phyloP scores from a whole-genome alignment of 2,113 vertebrate species.

The Stegostoma tigrinum region DNA sequence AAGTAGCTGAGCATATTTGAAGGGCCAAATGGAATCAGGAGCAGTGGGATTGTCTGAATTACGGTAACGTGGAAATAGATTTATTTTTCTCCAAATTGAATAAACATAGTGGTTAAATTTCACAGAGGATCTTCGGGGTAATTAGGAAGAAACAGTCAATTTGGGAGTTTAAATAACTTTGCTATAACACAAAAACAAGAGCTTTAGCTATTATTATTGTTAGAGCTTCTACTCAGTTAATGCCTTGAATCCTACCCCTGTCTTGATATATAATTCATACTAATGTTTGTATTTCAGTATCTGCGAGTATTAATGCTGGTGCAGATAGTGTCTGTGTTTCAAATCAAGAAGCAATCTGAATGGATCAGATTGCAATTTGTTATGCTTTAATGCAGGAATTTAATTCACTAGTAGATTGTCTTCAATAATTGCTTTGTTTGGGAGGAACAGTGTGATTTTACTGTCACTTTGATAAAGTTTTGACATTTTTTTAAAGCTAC shows the following conservation, averaged over 20 bases:
- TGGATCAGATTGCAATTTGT: neutral
- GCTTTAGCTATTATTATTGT: neutral
- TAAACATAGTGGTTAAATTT: neutral
- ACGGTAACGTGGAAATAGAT: neutral
- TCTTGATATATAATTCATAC: neutral
- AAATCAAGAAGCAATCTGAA: neutral
- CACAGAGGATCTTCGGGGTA: neutral
- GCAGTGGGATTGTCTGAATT: neutral
- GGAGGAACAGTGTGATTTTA: neutral
- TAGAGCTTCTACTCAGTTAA: neutral
- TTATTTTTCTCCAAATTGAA: neutral
- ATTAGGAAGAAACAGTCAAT: neutral
- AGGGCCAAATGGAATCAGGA: too few relatives aligned
- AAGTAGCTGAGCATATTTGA: too few relatives aligned
- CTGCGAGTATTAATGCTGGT: neutral
- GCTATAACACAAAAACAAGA: neutral
- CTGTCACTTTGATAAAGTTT: neutral
- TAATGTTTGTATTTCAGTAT: neutral
- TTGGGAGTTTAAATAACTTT: neutral
- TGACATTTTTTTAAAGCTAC: neutral
- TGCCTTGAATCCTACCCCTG: neutral
- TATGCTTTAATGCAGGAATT: neutral
- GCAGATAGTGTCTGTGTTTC: neutral
- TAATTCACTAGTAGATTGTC: neutral
- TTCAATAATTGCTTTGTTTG: neutral